These are phyloP conservation scores for Dicerorhinus sumatrensis DNA, from an alignment of 2,113 vertebrate species.

Conservation along the genomic window DNA sequence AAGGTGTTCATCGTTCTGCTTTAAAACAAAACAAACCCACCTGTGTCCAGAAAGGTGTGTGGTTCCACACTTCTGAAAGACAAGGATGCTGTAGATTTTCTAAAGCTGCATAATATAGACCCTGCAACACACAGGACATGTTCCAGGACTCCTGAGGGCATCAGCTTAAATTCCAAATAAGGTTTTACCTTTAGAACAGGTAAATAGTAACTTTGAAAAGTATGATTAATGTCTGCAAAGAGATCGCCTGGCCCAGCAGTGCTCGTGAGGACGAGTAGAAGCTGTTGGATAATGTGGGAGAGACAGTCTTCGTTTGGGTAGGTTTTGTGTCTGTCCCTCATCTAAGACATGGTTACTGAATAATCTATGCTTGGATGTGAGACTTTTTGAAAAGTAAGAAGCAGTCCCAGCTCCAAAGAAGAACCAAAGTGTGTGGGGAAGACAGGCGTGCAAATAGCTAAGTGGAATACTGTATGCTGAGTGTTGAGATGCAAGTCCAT, in stretches of 20 bases:
- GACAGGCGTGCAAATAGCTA: neutral
- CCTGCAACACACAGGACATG: neutral
- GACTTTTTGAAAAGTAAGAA: neutral
- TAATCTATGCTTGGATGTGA: neutral
- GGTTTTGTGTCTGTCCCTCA: neutral
- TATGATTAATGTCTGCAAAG: neutral
- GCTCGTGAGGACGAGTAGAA: neutral
- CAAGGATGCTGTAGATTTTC: no score
- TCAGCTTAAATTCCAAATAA: neutral
- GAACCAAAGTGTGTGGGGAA: neutral
- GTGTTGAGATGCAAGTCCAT: no score
- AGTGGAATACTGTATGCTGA: neutral
- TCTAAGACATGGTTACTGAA: neutral
- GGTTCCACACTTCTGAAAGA: fast-evolving
- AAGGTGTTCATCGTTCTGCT: neutral
- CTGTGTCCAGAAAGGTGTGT: neutral
- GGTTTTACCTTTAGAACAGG: neutral
- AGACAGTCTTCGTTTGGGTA: fast-evolving
- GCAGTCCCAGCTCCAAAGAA: neutral
- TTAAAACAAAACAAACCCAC: neutral
- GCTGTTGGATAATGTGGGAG: neutral
- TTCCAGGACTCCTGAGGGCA: neutral
- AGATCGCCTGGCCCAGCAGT: fast-evolving
- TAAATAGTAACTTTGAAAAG: neutral
- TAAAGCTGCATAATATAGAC: neutral